Conservation (phyloP, 2,888 invertebrate genomes). For the Rhingia campestris region DNA sequence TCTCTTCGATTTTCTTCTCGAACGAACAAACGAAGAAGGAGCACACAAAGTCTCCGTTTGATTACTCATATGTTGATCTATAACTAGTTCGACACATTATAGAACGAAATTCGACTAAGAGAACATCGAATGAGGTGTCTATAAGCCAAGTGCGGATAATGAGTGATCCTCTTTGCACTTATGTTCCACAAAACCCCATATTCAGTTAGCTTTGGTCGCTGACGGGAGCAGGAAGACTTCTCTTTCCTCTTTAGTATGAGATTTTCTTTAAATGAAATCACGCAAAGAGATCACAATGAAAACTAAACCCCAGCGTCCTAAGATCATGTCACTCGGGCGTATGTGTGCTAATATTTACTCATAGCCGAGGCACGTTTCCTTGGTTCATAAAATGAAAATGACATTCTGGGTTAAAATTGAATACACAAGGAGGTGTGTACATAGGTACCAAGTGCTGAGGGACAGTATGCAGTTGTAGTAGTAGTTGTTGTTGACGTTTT, state of each 20-base stretch:
- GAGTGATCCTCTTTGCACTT: conserved; percentile 47
- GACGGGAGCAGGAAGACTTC: background rate
- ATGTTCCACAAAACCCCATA: conserved; percentile 16
- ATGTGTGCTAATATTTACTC: conserved; percentile 46
- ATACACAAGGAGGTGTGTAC: conserved; percentile 22
- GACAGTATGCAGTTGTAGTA: background rate
- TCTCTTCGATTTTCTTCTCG: conserved; percentile 43
- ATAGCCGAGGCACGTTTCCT: conserved; percentile 15
- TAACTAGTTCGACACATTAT: background rate
- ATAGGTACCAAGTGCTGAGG: background rate
- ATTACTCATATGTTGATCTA: conserved; percentile 50
- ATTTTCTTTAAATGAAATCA: conserved; percentile 19
- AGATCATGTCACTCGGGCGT: conserved; percentile 51
- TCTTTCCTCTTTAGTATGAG: background rate
- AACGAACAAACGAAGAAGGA: conserved; percentile 16
- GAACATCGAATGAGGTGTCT: conserved; percentile 18
- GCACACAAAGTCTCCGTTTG: conserved; percentile 25
- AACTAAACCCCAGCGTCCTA: no score
- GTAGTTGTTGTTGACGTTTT: conserved; percentile 25
- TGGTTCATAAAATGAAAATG: conserved; percentile 20
- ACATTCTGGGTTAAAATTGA: conserved; percentile 31
- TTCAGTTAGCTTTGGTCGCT: background rate
- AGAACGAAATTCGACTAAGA: conserved; percentile 5
- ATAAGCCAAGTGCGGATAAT: conserved; percentile 26
- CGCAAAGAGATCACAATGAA: conserved; percentile 22